Base-by-base conservation (phyloP, 1,140 invertebrate genomes). In the Zelostemma sp. region DNA sequence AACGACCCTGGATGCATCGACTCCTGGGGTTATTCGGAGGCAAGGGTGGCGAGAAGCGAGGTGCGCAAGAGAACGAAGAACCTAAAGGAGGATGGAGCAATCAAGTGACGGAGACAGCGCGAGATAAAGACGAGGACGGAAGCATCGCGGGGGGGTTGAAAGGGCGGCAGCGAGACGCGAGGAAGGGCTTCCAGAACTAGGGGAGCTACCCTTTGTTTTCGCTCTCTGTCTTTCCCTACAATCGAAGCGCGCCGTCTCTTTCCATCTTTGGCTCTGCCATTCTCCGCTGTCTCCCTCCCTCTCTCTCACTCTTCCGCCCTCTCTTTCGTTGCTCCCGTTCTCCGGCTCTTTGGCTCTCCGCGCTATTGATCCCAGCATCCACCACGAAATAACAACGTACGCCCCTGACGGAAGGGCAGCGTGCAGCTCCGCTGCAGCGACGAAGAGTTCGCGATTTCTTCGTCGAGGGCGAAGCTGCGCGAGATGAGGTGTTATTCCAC, bases 361-460 rank as follows among this genome's bases (percentile, higher is more conserved):
- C 78, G 81, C 82, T 85, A 85, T 85, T 85, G 84, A 85, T 85
- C 84, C 82, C 83, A 85, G 84, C 84, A 85, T 85, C 84, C 80
- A 84, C 83, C 80, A 82, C 82, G 82, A 83, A 84, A 85, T 84
- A 85, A 85, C 84, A 80, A 82, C 82, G 80, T 79, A 79, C 78
- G 75, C 76, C 74, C 43, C 40, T 54, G 60, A 25, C 61, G 55
- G 55, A 65, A 71, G 67, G 65, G 70, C 61, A 54, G 50, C 55
- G 58, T 40, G 28, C 40, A 21, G 41, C 41, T 28, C 38, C 60
- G 43, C 63, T 64, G 54, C 64, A 61, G 45, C 68, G 51, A 35
- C 67, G 35, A 69, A 19, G 60, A 60, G 62, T n/a, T 62, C 63
- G 54, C 59, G 64, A 56, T 67, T 67, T 67, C 63, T 50, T 59